A percentile compares a stretch with the other conserved stretches of the same genome.
These are phyloP conservation scores for Channa maculata DNA, from an alignment of 2,113 vertebrate genomes.

Conservation along the genomic window DNA sequence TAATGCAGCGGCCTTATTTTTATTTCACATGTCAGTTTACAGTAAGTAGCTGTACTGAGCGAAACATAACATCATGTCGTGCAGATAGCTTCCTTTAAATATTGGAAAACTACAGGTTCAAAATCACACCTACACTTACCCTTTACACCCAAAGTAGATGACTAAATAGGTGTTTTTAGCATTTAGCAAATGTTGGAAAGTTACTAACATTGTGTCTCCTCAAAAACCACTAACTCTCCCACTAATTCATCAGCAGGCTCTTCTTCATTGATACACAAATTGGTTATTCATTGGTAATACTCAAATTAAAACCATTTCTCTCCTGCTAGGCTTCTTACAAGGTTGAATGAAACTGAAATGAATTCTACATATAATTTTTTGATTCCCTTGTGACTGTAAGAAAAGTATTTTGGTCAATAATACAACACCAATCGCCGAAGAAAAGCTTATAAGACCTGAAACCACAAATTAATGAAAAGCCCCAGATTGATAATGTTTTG, in stretches of 20 bases:
- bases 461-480: background rate
- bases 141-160: background rate
- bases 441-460: background rate
- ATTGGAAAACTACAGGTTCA: background rate
- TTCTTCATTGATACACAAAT: background rate
- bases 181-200: background rate
- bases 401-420: conserved; percentile 28
- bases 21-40: conserved; percentile 23
- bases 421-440: background rate
- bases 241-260: background rate
- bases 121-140: too few species aligned
- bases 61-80: background rate
- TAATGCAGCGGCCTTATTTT: conserved; percentile 14
- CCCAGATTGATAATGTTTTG: background rate
- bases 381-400: background rate
- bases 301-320: background rate
- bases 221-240: background rate
- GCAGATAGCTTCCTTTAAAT: background rate
- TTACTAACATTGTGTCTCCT: background rate
- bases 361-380: background rate
- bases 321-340: conserved; percentile 3
- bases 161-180: background rate
- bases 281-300: background rate
- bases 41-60: conserved; percentile 1
- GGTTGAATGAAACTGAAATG: background rate